A percentile compares a stretch with the other conserved stretches of the same genome.
phyloP scores from a whole-genome alignment of 2,888 invertebrate species.

The Cosmia pyralina region DNA sequence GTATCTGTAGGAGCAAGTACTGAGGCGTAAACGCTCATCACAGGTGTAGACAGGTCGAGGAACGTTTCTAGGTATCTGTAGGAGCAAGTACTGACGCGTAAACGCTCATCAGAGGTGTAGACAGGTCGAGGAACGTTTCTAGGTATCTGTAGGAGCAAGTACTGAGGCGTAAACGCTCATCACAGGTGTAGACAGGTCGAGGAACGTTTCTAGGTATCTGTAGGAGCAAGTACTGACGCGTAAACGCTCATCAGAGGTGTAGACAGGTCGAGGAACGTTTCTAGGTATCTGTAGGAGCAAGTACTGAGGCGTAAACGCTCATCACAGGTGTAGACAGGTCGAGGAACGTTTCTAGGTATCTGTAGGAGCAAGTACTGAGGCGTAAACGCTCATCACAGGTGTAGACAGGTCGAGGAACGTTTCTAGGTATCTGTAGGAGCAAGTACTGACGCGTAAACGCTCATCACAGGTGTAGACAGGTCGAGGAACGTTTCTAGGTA shows the following conservation, averaged over 20 bases:
- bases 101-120: not conserved
- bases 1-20: not conserved
- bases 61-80: too few species aligned
- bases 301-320: not conserved
- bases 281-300: not conserved
- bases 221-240: not conserved
- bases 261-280: too few species aligned
- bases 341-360: too few species aligned
- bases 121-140: too few species aligned
- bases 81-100: not conserved
- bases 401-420: too few species aligned
- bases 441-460: not conserved
- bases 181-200: too few species aligned
- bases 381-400: not conserved
- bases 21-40: not conserved
- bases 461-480: too few species aligned
- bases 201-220: too few species aligned
- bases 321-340: too few species aligned
- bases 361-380: not conserved
- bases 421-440: too few species aligned
- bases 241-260: not conserved
- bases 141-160: not conserved
- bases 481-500: too few species aligned
- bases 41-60: too few species aligned
- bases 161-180: not conserved